Percentiles rank a stretch among this genome's conserved stretches.
Conservation (phyloP, 2,797 vertebrate species). For the Mus caroli region DNA sequence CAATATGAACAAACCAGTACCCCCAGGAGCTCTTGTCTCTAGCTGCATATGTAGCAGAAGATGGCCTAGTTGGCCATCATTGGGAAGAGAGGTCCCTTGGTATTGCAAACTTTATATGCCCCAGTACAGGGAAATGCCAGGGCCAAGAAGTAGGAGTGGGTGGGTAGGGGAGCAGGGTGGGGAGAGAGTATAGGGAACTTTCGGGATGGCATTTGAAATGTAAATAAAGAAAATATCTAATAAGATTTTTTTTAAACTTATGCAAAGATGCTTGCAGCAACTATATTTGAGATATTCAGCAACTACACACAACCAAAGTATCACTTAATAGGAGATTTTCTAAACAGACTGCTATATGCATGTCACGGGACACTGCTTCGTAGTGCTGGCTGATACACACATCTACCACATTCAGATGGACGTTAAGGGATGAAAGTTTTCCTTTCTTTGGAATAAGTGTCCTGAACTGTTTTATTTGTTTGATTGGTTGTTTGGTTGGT, state of each 20-base stretch:
- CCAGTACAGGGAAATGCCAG: too few species aligned
- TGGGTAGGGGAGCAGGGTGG: too few species aligned
- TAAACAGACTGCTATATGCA: background rate
- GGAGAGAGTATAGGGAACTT: too few species aligned
- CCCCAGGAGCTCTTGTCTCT: too few species aligned
- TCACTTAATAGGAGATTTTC: background rate
- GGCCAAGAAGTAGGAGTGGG: too few species aligned
- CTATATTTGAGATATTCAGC: background rate
- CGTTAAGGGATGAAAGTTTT: background rate
- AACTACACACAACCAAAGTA: constrained; percentile 33
- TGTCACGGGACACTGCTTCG: background rate
- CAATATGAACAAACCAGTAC: too few species aligned
- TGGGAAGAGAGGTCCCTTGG: too few species aligned
- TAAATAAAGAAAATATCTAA: too few species aligned
- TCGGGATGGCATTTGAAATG: too few species aligned
- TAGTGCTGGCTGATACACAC: background rate
- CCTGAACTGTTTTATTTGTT: background rate
- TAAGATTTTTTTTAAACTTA: background rate
- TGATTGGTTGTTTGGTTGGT: background rate
- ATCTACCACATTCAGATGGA: background rate
- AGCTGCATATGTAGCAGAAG: too few species aligned
- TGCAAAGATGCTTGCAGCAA: background rate
- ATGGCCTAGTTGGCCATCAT: too few species aligned
- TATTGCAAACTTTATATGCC: too few species aligned
- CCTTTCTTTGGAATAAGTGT: background rate